Conservation (phyloP, 2,797 vertebrate genomes). For the Antrozous pallidus region DNA sequence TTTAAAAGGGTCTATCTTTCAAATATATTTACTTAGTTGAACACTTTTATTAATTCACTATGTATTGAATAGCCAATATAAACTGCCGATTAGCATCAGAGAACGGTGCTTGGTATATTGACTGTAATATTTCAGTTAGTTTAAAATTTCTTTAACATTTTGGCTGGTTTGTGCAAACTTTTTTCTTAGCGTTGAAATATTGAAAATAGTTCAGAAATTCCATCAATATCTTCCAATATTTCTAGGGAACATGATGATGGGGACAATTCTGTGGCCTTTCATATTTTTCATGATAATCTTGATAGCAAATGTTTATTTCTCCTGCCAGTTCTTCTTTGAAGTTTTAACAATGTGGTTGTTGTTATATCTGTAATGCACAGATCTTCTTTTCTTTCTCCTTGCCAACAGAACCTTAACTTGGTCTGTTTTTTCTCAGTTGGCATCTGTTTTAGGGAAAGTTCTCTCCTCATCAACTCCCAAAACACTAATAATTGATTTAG, state of each 20-base stretch:
- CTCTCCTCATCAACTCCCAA: not conserved
- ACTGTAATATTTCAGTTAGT: not conserved
- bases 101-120: not conserved
- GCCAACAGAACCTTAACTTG: not conserved
- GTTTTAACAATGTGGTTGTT: not conserved
- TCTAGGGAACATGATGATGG: not conserved
- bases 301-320: not conserved
- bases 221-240: not conserved
- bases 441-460: not conserved
- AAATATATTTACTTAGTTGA: not conserved
- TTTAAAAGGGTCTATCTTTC: not conserved
- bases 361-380: not conserved
- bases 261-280: not conserved
- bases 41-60: not conserved
- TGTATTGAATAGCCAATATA: not conserved
- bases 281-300: not conserved
- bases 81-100: not conserved
- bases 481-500: not conserved
- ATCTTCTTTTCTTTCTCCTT: not conserved
- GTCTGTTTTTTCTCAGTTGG: not conserved
- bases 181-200: not conserved
- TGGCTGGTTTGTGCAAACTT: not conserved
- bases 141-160: not conserved
- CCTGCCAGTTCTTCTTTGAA: not conserved
- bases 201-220: conserved; percentile 10